Evolutionary conservation across 2,888 invertebrate species (phyloP).

Genomic region (Petrolisthes cinctipes): DNA sequence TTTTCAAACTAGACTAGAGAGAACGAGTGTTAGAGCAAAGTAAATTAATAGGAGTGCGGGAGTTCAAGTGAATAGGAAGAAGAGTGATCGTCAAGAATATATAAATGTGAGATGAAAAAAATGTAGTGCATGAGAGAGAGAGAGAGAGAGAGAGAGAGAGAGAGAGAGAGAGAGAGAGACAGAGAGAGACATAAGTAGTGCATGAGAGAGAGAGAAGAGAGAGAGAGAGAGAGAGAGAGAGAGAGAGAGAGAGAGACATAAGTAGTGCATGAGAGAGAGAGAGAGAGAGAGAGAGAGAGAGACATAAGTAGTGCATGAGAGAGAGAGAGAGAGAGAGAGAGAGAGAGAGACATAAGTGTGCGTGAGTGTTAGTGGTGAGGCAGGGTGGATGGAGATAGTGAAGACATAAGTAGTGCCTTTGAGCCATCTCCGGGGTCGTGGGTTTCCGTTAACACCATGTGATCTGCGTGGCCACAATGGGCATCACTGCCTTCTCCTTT

Average conservation of each 20-base stretch:
- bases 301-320: neutral
- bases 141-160: neutral
- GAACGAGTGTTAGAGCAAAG: no score
- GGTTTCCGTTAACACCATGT: slow-evolving; percentile 59
- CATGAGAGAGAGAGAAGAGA: neutral
- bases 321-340: slow-evolving; percentile 8
- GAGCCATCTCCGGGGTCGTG: slow-evolving; percentile 44
- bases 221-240: slow-evolving; percentile 24
- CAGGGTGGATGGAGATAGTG: slow-evolving; percentile 30
- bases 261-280: neutral
- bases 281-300: neutral
- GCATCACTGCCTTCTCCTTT: slow-evolving; percentile 55
- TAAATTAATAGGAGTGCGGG: no score
- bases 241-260: neutral
- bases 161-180: neutral
- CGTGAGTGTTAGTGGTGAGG: neutral
- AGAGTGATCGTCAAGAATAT: no score
- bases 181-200: neutral
- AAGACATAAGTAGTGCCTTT: slow-evolving; percentile 52
- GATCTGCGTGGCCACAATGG: slow-evolving; percentile 57
- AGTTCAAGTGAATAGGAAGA: no score
- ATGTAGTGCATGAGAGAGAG: neutral
- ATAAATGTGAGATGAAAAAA: no score
- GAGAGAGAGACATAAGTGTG: neutral
- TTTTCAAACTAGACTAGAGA: no score